A percentile compares a stretch with the other conserved stretches of the same genome.
Conservation (phyloP, 2,113 vertebrate species). For the Rattus rattus region DNA sequence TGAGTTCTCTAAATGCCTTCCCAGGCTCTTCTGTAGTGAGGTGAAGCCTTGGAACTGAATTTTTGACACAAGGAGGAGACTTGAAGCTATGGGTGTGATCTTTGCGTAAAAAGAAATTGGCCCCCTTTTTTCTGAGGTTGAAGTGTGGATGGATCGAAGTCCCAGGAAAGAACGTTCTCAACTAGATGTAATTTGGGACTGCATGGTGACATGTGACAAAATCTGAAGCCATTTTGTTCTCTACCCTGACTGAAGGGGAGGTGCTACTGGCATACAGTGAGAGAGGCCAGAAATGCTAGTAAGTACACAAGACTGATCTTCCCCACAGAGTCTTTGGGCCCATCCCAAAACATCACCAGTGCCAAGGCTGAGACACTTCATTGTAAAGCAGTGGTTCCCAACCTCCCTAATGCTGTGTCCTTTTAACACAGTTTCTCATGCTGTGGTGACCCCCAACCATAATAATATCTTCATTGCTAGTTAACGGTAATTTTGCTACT, state of each 20-base stretch:
- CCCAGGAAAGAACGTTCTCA: background rate
- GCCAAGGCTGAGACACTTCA: background rate
- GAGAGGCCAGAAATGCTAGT: background rate
- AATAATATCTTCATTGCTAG: background rate
- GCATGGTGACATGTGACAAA: background rate
- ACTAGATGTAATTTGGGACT: background rate
- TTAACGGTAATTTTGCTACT: background rate
- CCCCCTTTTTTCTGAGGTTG: background rate
- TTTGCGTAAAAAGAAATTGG: background rate
- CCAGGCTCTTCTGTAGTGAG: background rate
- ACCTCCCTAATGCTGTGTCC: background rate
- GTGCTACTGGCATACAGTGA: background rate
- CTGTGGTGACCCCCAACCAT: background rate
- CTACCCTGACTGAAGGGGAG: background rate
- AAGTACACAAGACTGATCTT: background rate
- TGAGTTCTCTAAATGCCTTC: background rate
- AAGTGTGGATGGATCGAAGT: background rate
- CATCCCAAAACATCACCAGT: background rate
- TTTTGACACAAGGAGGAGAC: background rate
- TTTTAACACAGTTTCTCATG: background rate
- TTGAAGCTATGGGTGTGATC: fast-evolving
- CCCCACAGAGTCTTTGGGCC: background rate
- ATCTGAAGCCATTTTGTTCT: background rate
- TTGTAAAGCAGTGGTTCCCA: background rate
- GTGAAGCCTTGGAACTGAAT: background rate